Base-by-base conservation (phyloP, 2,797 vertebrate genomes). In the Megaceryle alcyon region DNA sequence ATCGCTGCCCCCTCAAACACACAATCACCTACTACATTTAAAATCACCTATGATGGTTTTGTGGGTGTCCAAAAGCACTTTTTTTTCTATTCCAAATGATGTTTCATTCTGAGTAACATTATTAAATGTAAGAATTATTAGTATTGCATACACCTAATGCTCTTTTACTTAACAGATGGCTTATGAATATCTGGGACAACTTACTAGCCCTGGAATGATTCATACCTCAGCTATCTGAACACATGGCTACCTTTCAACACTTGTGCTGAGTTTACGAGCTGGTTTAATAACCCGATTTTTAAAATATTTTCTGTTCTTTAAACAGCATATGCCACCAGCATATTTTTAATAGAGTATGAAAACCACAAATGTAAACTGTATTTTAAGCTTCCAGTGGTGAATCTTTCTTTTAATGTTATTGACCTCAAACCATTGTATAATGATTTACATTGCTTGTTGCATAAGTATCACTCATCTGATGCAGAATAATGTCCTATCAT, bases 141-240 rank as follows among this genome's bases (percentile, higher is more conserved):
- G 17, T 33, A 63, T 35, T 49, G 56, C 7, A 7, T 59, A 60
- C 25, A 92, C 73, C 87, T 92, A 90, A 64, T 79, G 46, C 68
- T 95, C 59, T 83, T 81, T 90, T 66, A 84, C 63, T 81, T 76
- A 95, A 88, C 96, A 97, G 96, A 96, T 97, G 94, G 94, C 61
- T 96, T 94, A 88, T 79, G 91, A 95, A 92, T 96, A 90, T 92
- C 54, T 88, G 51, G 89, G 69, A 90, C 9, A 4, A 94, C 73
- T 94, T 81, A 66, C 39, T 92, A 94, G 77, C 78, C 91, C 70
- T 82, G 75, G 79, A 91, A 92, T 92, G 82, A 96, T 95, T 96
- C 87, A 95, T 90, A 83, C 54, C 79, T 90, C 82, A 70, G 85
- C 46, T 76, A 59, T 88, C 85, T 86, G 87, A 96, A 95, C 96